Conservation (phyloP, 2,797 vertebrate species). For the Onychomys leucogaster region DNA sequence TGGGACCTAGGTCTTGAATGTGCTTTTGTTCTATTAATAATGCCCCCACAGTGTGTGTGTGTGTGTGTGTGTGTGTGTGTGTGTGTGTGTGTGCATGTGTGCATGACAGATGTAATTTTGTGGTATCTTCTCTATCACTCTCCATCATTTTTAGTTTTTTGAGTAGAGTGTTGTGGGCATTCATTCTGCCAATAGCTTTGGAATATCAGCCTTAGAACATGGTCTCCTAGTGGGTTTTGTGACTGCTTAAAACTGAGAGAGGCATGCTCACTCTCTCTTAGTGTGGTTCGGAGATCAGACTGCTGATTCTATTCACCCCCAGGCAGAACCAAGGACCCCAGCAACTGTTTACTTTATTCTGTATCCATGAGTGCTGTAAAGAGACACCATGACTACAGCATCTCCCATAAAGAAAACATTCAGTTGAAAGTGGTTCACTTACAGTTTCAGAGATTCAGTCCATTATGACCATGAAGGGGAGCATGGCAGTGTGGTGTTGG, state of each 20-base stretch:
- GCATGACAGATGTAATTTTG: background rate
- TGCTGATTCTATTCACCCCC: too few relatives aligned
- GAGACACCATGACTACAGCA: background rate
- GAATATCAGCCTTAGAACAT: too few relatives aligned
- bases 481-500: background rate
- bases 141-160: background rate
- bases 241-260: too few relatives aligned
- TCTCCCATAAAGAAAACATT: background rate
- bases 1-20: background rate
- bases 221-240: too few relatives aligned
- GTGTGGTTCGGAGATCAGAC: too few relatives aligned
- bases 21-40: conserved; percentile 1
- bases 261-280: too few relatives aligned
- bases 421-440: background rate
- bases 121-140: background rate
- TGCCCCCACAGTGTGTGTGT: background rate
- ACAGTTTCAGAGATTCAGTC: background rate
- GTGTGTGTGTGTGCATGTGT: background rate
- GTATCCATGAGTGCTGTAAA: background rate
- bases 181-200: too few relatives aligned
- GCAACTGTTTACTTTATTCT: too few relatives aligned
- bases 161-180: background rate
- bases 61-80: background rate
- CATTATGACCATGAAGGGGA: background rate
- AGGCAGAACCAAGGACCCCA: too few relatives aligned